Conservation (phyloP, 2,797 vertebrate genomes). For the Acridotheres tristis region DNA sequence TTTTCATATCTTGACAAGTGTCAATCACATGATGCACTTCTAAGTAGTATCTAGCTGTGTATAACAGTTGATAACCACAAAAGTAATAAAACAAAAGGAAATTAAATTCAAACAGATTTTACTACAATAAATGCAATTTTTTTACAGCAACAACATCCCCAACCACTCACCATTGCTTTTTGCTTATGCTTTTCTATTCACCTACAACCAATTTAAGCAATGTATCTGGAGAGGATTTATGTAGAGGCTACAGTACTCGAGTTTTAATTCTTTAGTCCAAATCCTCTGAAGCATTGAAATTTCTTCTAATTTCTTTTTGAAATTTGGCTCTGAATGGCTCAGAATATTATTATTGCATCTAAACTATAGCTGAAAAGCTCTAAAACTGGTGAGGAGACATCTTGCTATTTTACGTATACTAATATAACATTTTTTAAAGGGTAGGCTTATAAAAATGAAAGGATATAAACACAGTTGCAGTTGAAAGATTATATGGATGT, state of each 20-base stretch:
- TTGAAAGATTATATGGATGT: background rate
- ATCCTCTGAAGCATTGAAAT: background rate
- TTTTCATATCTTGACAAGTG: background rate
- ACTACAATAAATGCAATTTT: background rate
- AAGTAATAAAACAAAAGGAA: constrained; percentile 8
- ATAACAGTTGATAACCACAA: background rate
- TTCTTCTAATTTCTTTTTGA: background rate
- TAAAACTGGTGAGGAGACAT: background rate
- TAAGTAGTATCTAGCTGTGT: background rate
- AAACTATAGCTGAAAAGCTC: background rate
- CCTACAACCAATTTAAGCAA: background rate
- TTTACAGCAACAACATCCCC: background rate
- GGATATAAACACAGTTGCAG: background rate
- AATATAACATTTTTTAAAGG: background rate
- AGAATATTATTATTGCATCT: background rate
- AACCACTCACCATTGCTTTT: background rate
- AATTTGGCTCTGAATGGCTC: background rate
- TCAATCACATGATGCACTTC: background rate
- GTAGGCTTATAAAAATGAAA: background rate
- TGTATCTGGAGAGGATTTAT: background rate
- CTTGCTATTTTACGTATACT: background rate
- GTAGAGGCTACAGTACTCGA: background rate
- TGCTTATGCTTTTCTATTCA: background rate
- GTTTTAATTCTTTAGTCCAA: background rate
- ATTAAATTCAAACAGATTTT: constrained; percentile 6